Percentiles rank a stretch among this genome's conserved stretches.
Evolutionary conservation across 1,140 invertebrate genomes (phyloP).

Genomic region (Heliothis virescens): DNA sequence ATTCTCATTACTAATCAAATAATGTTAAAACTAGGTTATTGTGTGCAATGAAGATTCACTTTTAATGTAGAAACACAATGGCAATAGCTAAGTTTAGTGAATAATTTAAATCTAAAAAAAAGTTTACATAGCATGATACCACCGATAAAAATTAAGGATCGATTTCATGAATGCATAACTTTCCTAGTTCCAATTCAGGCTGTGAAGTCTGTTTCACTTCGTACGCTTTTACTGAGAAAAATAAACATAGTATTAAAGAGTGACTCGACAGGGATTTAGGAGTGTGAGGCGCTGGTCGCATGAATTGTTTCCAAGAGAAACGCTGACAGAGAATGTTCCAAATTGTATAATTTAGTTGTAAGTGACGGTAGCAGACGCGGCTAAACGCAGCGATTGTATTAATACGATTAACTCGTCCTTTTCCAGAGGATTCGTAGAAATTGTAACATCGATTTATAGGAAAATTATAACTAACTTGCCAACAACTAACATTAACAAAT

Average conservation of each 20-base stretch:
- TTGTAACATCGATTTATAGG: constrained; percentile 32
- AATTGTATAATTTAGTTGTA: constrained; percentile 48
- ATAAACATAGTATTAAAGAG: constrained; percentile 40
- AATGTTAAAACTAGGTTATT: constrained; percentile 1
- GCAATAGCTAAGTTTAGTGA: constrained; percentile 22
- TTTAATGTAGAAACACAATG: not conserved
- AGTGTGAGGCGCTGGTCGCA: constrained; percentile 76
- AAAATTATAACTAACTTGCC: constrained; percentile 35
- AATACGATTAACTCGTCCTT: constrained; percentile 26
- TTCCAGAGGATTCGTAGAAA: constrained; percentile 17
- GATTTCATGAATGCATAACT: constrained; percentile 58
- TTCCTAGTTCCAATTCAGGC: constrained; percentile 65
- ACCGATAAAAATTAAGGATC: constrained; percentile 46
- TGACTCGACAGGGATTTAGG: constrained; percentile 48
- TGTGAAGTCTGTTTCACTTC: constrained; percentile 68
- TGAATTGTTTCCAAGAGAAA: constrained; percentile 57
- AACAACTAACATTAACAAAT: constrained; percentile 37
- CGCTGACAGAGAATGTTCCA: constrained; percentile 41
- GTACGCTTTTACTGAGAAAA: constrained; percentile 48
- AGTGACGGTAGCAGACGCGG: not conserved
- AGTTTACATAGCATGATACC: constrained; percentile 46
- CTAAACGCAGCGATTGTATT: constrained; percentile 26
- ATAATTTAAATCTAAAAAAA: constrained; percentile 12
- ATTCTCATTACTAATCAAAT: not conserved
- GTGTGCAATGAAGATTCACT: constrained; percentile 5